Percentiles rank a stretch among this genome's conserved stretches.
Evolutionary conservation across 2,888 invertebrate genomes (phyloP).

Genomic region (Neocrepidodera transversa): DNA sequence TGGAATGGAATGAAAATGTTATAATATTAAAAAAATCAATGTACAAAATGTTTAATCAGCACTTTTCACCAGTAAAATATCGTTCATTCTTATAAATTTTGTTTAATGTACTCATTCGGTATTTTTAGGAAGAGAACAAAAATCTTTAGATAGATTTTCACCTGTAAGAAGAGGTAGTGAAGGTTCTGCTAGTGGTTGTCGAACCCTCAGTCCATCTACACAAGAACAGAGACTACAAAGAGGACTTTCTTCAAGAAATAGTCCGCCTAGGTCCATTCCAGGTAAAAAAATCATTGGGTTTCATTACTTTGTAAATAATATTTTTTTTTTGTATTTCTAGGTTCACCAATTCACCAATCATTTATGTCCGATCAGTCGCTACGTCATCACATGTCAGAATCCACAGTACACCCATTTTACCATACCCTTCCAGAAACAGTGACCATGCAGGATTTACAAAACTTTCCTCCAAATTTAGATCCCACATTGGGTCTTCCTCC

Average conservation of each 20-base stretch:
- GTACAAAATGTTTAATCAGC: too few relatives aligned
- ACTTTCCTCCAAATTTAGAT: conserved; percentile 42
- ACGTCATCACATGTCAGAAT: conserved; percentile 56
- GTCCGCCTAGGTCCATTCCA: conserved; percentile 66
- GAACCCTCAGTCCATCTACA: conserved; percentile 68
- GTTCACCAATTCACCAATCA: conserved; percentile 71
- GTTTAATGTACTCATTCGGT: too few relatives aligned
- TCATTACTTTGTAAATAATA: too few relatives aligned
- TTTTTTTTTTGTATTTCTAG: conserved; percentile 51
- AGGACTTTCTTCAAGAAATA: conserved; percentile 60
- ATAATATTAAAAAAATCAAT: too few relatives aligned
- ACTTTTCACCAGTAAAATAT: too few relatives aligned
- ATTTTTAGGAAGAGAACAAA: conserved; percentile 65
- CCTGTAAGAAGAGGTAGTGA: conserved; percentile 91
- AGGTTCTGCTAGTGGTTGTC: conserved; percentile 66
- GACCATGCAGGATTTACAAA: conserved; percentile 60
- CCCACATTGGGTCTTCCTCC: conserved; percentile 49
- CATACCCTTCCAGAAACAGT: conserved; percentile 60
- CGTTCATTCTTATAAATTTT: too few relatives aligned
- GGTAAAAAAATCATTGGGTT: conserved; percentile 61
- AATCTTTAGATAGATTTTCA: conserved; percentile 78
- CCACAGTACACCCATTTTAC: conserved; percentile 68
- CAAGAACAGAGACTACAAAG: conserved; percentile 81
- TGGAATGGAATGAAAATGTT: too few relatives aligned
- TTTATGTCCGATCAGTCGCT: conserved; percentile 51